Percentiles rank a stretch among this genome's conserved stretches.
These are phyloP conservation scores for Rhagonycha lutea DNA, from an alignment of 2,888 invertebrate species.

Conservation along the genomic window DNA sequence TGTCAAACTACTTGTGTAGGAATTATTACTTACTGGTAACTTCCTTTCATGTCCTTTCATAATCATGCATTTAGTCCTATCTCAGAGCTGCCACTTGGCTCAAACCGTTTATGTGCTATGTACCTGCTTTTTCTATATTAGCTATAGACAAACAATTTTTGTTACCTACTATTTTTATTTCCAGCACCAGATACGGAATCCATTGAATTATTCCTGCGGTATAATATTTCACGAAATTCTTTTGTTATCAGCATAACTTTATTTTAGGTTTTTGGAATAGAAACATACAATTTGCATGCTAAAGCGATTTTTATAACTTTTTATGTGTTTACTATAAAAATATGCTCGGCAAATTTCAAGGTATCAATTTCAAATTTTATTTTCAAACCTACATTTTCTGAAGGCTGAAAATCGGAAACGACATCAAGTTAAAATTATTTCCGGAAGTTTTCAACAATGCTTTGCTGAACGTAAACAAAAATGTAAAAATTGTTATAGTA, in stretches of 20 bases:
- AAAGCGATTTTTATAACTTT: background rate
- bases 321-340: background rate
- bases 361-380: background rate
- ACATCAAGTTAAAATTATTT: background rate
- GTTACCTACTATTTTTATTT: background rate
- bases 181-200: background rate
- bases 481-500: too few relatives aligned
- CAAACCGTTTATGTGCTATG: background rate
- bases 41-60: constrained; percentile 7
- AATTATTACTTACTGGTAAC: constrained; percentile 9
- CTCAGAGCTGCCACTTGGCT: background rate
- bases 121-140: background rate
- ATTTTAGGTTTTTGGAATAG: background rate
- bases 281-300: background rate
- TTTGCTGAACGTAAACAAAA: background rate
- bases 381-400: background rate
- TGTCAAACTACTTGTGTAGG: constrained; percentile 23
- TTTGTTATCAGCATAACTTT: background rate
- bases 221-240: background rate
- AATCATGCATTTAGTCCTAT: constrained; percentile 7
- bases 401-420: background rate
- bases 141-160: background rate
- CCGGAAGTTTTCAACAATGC: background rate
- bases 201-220: background rate
- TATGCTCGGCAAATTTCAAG: background rate